These are phyloP conservation scores for Brachystomella parvula DNA, from an alignment of 1,140 invertebrate species.

Conservation along the genomic window DNA sequence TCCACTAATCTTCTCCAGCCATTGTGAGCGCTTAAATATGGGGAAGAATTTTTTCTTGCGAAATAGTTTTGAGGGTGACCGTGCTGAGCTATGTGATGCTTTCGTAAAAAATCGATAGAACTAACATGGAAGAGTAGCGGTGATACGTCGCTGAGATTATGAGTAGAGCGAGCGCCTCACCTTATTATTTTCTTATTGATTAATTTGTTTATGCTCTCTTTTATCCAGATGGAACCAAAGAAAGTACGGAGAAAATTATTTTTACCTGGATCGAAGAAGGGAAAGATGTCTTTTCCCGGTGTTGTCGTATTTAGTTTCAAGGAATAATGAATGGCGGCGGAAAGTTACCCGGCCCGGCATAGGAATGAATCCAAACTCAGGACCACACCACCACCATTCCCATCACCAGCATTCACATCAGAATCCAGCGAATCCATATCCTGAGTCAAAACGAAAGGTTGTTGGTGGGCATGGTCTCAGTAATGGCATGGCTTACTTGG, in stretches of 20 bases:
- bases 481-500: neutral
- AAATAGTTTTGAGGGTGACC: too few species aligned
- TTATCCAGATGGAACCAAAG: conserved; percentile 6
- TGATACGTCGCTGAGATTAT: too few species aligned
- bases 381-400: conserved; percentile 22
- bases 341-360: neutral
- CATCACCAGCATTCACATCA: conserved; percentile 19
- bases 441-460: neutral
- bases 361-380: conserved; percentile 22
- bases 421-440: neutral
- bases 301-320: neutral
- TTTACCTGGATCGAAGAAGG: neutral
- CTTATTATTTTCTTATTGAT: too few species aligned
- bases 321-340: conserved; percentile 19
- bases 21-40: too few species aligned
- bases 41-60: too few species aligned
- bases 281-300: neutral
- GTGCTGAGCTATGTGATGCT: too few species aligned
- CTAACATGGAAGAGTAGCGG: too few species aligned
- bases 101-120: too few species aligned
- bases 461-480: neutral
- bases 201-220: too few species aligned
- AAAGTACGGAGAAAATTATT: neutral
- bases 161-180: too few species aligned
- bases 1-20: too few species aligned